Conservation (phyloP, 1,140 invertebrate species). For the Pristionchus pacificus region DNA sequence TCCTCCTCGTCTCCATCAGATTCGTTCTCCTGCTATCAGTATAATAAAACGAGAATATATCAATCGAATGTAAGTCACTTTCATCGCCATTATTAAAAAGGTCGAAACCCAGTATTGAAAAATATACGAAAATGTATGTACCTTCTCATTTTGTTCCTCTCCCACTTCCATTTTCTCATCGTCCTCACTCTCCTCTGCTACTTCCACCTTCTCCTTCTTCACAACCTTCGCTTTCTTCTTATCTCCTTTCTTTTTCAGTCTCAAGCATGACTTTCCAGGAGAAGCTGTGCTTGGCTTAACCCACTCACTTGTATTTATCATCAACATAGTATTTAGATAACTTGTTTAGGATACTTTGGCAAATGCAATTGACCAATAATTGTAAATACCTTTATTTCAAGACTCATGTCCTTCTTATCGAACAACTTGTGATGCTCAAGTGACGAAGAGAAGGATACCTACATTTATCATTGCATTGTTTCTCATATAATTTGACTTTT, state of each 20-base stretch:
- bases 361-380: too few relatives aligned
- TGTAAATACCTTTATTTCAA: slow-evolving; percentile 26
- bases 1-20: not conserved
- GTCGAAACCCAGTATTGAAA: too few relatives aligned
- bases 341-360: too few relatives aligned
- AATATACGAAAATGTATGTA: slow-evolving; percentile 2
- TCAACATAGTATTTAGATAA: not conserved
- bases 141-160: not conserved
- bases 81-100: too few relatives aligned
- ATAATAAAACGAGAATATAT: not conserved
- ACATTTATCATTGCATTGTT: not conserved
- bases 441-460: slow-evolving; percentile 22
- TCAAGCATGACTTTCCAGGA: slow-evolving; percentile 22
- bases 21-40: not conserved
- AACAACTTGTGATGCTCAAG: slow-evolving; percentile 24
- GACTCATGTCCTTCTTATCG: slow-evolving; percentile 21
- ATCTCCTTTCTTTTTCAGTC: slow-evolving; percentile 8
- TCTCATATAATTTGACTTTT: not conserved
- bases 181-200: not conserved
- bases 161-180: slow-evolving; percentile 10
- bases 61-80: too few relatives aligned
- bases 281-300: not conserved
- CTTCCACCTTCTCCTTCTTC: slow-evolving; percentile 17
- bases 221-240: slow-evolving; percentile 7
- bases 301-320: not conserved